Percentiles rank a stretch among this genome's conserved stretches.
These are phyloP conservation scores for Urophycis tenuis DNA, from an alignment of 2,797 vertebrate species.

Conservation along the genomic window DNA sequence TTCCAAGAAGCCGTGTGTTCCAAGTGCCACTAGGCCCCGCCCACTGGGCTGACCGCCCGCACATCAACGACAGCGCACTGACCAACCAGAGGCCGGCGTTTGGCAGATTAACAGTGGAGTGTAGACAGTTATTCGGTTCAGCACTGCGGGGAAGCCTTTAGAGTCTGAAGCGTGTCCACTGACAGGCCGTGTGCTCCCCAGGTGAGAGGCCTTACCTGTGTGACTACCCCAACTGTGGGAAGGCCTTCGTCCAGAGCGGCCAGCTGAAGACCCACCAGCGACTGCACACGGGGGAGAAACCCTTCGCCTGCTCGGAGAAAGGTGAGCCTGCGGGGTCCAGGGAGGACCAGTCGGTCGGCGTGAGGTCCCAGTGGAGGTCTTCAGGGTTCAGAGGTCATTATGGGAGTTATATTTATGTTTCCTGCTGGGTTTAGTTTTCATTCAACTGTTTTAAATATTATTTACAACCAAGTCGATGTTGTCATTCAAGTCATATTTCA, in stretches of 20 bases:
- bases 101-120: too few relatives aligned
- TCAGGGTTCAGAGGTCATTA: background rate
- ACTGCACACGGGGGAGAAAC: slow-evolving; percentile 97
- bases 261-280: slow-evolving; percentile 99
- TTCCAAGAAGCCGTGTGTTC: background rate
- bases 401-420: background rate
- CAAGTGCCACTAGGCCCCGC: background rate
- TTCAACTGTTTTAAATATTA: background rate
- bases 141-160: background rate
- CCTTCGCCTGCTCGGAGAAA: slow-evolving; percentile 96
- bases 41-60: background rate
- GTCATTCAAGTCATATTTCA: background rate
- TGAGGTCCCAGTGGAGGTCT: background rate
- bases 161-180: background rate
- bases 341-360: background rate
- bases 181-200: slow-evolving; percentile 40
- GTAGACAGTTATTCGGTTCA: background rate
- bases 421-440: background rate
- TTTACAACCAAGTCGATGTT: background rate
- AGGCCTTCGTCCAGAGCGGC: slow-evolving; percentile 97
- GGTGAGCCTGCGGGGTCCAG: slow-evolving; percentile 64
- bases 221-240: slow-evolving; percentile 94
- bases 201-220: slow-evolving; percentile 96
- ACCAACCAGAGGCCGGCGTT: too few relatives aligned
- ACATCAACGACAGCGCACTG: too few relatives aligned